phyloP scores from a whole-genome alignment of 2,888 invertebrate species.

The Scrobipalpa atriplicella region DNA sequence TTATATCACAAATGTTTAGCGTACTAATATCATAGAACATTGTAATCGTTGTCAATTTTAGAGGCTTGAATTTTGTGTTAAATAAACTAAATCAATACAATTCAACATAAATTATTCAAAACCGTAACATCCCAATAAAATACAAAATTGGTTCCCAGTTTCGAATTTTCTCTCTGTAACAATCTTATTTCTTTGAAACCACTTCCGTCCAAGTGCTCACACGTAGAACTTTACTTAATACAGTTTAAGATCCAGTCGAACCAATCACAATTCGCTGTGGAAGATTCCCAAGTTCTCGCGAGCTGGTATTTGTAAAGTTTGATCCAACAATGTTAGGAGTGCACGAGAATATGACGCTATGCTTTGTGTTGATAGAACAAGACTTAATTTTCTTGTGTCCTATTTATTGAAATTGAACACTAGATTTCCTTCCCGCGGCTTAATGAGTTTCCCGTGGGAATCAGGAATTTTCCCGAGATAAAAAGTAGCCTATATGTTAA shows the following conservation, averaged over 20 bases:
- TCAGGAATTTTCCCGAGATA: no score
- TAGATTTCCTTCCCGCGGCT: no score
- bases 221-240: background rate
- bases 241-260: conserved; percentile 7
- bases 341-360: background rate
- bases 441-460: no score
- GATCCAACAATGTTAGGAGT: background rate
- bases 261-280: conserved; percentile 8
- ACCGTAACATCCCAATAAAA: background rate
- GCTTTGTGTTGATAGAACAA: background rate
- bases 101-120: no score
- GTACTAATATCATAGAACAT: no score
- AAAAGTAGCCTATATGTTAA: no score
- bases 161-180: background rate
- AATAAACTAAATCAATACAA: no score
- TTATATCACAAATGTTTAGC: no score
- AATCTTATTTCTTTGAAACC: background rate
- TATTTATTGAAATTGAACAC: no score
- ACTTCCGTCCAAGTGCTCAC: background rate
- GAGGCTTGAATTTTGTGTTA: no score
- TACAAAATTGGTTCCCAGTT: background rate
- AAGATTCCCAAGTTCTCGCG: conserved; percentile 9
- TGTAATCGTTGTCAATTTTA: no score
- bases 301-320: conserved; percentile 16
- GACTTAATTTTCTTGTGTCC: no score